phyloP scores from a whole-genome alignment of 1,140 invertebrate genomes.

The Caligus rogercresseyi region DNA sequence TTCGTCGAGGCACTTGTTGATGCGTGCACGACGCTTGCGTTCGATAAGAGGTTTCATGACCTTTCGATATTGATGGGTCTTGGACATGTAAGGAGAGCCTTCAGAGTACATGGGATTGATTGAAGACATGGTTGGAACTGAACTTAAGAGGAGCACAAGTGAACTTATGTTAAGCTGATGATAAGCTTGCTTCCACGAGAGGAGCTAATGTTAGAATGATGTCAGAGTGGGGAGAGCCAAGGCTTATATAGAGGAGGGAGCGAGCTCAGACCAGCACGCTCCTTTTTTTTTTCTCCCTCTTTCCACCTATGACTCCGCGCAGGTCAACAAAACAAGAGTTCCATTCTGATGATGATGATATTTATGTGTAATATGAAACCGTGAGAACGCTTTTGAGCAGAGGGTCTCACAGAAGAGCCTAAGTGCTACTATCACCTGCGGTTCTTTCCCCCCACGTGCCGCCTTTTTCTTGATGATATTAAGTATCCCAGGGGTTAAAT shows the following conservation, averaged over 20 bases:
- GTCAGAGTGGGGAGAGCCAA: too few relatives aligned
- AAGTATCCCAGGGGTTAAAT: background rate
- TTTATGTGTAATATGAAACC: background rate
- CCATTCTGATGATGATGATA: too few relatives aligned
- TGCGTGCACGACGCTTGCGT: slow-evolving; percentile 72
- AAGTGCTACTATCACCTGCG: background rate
- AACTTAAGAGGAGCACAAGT: too few relatives aligned
- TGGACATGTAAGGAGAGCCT: slow-evolving; percentile 43
- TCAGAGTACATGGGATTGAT: background rate
- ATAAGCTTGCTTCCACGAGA: too few relatives aligned
- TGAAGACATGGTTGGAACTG: too few relatives aligned
- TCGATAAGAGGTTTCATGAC: slow-evolving; percentile 90
- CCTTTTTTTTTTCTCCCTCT: too few relatives aligned
- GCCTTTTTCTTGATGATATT: background rate
- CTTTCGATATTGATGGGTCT: slow-evolving; percentile 77
- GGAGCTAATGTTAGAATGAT: too few relatives aligned
- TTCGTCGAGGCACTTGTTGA: slow-evolving; percentile 81
- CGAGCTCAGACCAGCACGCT: background rate
- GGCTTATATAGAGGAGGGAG: too few relatives aligned
- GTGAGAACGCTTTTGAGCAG: background rate
- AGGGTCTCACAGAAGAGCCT: background rate
- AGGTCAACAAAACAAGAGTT: background rate
- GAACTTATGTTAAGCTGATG: too few relatives aligned
- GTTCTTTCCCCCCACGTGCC: background rate
- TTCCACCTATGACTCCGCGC: background rate